Evolutionary conservation across 2,113 vertebrate genomes (phyloP), one percentile per base, ranked within the genome.

Genomic region (Perca flavescens): DNA sequence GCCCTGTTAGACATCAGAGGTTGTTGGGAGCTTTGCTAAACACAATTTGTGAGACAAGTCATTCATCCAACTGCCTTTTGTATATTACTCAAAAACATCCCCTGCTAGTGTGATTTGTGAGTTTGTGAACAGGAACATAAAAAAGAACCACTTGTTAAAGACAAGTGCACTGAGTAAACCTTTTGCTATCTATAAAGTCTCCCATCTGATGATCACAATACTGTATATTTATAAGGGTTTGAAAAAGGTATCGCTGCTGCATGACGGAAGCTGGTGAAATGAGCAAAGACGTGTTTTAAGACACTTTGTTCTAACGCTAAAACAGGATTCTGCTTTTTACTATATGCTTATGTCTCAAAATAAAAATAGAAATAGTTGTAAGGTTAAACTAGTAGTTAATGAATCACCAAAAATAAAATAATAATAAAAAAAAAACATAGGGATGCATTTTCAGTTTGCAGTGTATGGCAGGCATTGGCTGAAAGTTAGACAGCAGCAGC

Each of bases 1-100:
- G 68, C 52, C 63, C 40, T 88, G 65, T 47, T 52, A 80, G 70
- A 43, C 69, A 83, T 84, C 77, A 82, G 61, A 6, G 72, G 72
- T 36, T 77, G 47, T 68, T 47, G 0, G 34, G 67, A 57, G 77
- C 79, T 68, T 86, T 76, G 75, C 52, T 74, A 31, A 82, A 86
- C 36, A 70, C 54, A 50, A 15, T 28, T 54, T 73, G 34, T 64
- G 22, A 78, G 60, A 79, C 50, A 50, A 52, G 47, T 79, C 57
- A 63, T 77, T 79, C 34, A 77, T 71, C 76, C 65, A 72, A 77
- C 76, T 64, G 12, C 61, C 56, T 21, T 78, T 78, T 74, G 21
- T 78, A 50, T 34, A 19, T 73, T 22, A 58, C 50, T 68, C 13
- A 62, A 53, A 43, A 54, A 69, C 54, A 57, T 14, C n/a, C n/a